Evolutionary conservation across 2,888 invertebrate species (phyloP).

Genomic region (Leptopilina syphax): DNA sequence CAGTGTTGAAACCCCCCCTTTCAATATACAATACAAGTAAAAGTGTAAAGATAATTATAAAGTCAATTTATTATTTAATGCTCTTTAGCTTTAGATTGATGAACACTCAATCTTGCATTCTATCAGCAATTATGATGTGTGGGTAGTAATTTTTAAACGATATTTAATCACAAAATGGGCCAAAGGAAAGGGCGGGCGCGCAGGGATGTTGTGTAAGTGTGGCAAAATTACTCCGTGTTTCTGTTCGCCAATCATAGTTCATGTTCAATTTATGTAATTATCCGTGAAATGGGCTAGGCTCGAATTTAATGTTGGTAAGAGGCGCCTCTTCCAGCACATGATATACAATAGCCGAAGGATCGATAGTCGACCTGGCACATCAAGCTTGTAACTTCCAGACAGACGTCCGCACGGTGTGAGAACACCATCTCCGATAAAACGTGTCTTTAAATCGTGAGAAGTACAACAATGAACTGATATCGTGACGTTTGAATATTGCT

Average conservation of each 20-base stretch:
- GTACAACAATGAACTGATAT: conserved; percentile 24
- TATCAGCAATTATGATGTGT: conserved; percentile 18
- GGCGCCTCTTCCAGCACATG: conserved; percentile 46
- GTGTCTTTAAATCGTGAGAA: conserved; percentile 32
- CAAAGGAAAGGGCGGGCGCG: background rate
- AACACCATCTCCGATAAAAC: conserved; percentile 19
- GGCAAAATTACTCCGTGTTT: conserved; percentile 32
- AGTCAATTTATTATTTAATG: background rate
- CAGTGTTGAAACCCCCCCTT: too few species aligned
- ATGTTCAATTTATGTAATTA: conserved; percentile 38
- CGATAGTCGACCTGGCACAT: conserved; percentile 53
- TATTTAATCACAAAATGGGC: conserved; percentile 25
- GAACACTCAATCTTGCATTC: conserved; percentile 1
- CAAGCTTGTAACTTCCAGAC: conserved; percentile 28
- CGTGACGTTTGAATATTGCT: background rate
- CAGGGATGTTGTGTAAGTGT: conserved; percentile 8
- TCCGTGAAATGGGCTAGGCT: conserved; percentile 45
- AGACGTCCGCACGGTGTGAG: background rate
- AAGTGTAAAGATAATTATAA: background rate
- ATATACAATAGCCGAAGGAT: conserved; percentile 52
- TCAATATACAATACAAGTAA: background rate
- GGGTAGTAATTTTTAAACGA: conserved; percentile 32
- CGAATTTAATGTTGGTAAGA: conserved; percentile 47
- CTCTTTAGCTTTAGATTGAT: conserved; percentile 7
- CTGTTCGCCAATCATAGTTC: conserved; percentile 38